Conservation (phyloP, 2,888 invertebrate species). For the Orthosia cruda region DNA sequence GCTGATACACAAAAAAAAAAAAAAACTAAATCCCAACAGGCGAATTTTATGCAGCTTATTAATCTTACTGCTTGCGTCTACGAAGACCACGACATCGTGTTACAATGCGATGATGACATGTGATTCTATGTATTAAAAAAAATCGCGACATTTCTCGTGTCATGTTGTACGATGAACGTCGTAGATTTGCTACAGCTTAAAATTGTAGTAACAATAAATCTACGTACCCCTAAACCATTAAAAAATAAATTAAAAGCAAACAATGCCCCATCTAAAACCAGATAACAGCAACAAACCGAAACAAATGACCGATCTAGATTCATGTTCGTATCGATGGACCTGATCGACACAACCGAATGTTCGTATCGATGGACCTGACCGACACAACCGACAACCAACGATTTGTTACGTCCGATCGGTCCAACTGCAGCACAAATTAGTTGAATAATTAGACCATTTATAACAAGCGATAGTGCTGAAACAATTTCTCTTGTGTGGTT, state of each 20-base stretch:
- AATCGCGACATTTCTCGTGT: no score
- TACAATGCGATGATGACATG: no score
- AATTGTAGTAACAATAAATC: not conserved
- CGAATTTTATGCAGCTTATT: no score
- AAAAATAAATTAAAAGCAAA: not conserved
- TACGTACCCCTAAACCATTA: not conserved
- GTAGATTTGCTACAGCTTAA: not conserved
- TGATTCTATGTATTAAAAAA: no score
- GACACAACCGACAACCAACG: constrained; percentile 32
- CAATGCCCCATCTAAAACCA: constrained; percentile 9
- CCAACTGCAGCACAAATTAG: constrained; percentile 38
- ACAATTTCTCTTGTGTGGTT: constrained; percentile 58
- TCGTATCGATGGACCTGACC: no score
- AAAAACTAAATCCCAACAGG: no score
- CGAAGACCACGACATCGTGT: no score
- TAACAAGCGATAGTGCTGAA: constrained; percentile 26
- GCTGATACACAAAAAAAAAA: no score
- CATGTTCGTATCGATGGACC: constrained; percentile 26
- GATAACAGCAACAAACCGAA: constrained; percentile 21
- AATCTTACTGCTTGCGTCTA: no score
- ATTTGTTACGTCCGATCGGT: constrained; percentile 47
- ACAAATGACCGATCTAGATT: constrained; percentile 37
- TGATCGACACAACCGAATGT: constrained; percentile 38
- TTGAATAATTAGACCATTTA: constrained; percentile 46
- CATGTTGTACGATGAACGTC: not conserved